Percentiles rank a stretch among this genome's conserved stretches.
Evolutionary conservation across 2,113 vertebrate genomes (phyloP).

Genomic region (Eretmochelys imbricata): DNA sequence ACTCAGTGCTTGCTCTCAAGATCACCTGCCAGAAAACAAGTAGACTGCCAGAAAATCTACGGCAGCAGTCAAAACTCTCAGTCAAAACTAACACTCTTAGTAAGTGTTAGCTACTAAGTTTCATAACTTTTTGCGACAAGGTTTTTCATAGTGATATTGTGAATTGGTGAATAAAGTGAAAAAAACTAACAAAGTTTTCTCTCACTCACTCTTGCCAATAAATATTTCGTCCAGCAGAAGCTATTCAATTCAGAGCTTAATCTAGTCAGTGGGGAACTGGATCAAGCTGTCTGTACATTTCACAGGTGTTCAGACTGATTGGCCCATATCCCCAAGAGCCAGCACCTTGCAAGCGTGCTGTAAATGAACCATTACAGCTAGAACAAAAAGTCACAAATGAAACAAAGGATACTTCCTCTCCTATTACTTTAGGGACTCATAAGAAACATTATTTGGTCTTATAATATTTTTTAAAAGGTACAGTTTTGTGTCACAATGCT

Average conservation of each 20-base stretch:
- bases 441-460: neutral
- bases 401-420: neutral
- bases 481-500: neutral
- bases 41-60: neutral
- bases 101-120: neutral
- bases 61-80: neutral
- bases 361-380: neutral
- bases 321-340: neutral
- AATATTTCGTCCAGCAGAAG: neutral
- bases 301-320: fast-evolving
- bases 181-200: neutral
- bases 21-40: slow-evolving; percentile 50
- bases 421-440: neutral
- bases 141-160: neutral
- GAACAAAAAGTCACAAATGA: neutral
- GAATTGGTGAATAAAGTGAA: neutral
- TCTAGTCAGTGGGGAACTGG: neutral
- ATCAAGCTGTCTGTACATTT: neutral
- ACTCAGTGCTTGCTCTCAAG: neutral
- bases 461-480: neutral
- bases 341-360: neutral
- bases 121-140: fast-evolving
- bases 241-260: neutral
- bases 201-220: neutral
- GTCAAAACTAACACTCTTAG: too few relatives aligned